Evolutionary conservation across 1,140 invertebrate species (phyloP), one percentile per base, ranked within the genome.

Genomic region (Apis dorsata): DNA sequence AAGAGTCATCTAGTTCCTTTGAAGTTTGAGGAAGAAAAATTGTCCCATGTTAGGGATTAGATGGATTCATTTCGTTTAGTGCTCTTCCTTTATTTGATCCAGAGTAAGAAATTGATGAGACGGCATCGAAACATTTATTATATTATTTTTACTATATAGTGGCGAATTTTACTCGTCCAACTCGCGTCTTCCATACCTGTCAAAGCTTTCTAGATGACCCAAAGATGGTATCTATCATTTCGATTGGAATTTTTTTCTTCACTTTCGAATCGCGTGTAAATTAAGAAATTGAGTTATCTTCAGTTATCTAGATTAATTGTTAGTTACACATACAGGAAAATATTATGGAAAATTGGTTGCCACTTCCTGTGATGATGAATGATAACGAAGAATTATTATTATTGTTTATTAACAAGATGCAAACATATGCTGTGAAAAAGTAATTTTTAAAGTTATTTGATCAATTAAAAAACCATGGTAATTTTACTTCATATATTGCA

Each of bases 51-150:
- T 24, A 49, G n/a, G 59, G 72, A 34, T 34, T 57, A 44, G 51
- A 69, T 5, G 44, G 19, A 44, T 12, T 69, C 17, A 7, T 10
- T 28, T 28, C 44, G 21, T 24, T 70, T 9, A 5, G 9, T 21
- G 17, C n/a, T 63, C 60, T 19, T 19, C 12, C 10, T 17, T 13
- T n/a, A 12, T 74, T 74, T n/a, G 34, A 13, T 60, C 49, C 7
- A 5, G 55, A 10, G 19, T 17, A 55, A 59, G 65, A 79, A 51
- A 79, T 60, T 9, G 51, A 24, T 75, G 15, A 28, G 12, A 28
- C 51, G 17, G 59, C 34, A 78, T 71, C 49, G 75, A 65, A 55
- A 55, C 44, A n/a, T 60, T 77, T 62, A 59, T 75, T 13, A 44
- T 9, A 3, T 44, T 75, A 49, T 49, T 21, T 55, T 55, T 55